phyloP scores from a whole-genome alignment of 2,888 invertebrate genomes.

The Gasteruption jaculator region DNA sequence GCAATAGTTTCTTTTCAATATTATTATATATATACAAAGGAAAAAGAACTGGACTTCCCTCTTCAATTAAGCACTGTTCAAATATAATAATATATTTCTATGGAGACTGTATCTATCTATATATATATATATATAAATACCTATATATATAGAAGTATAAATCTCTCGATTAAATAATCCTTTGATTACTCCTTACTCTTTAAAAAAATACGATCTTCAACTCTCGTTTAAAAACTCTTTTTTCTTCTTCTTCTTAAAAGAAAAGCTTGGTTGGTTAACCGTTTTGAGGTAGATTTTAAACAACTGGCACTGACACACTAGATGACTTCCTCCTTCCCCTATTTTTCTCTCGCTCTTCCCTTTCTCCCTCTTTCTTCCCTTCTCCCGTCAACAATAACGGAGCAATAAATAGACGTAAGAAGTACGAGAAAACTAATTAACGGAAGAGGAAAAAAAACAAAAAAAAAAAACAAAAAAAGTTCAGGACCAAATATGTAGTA shows the following conservation, averaged over 20 bases:
- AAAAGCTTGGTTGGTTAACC: too few species aligned
- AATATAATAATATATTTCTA: slow-evolving; percentile 25
- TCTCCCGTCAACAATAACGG: slow-evolving; percentile 13
- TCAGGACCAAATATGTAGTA: too few species aligned
- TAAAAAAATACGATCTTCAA: too few species aligned
- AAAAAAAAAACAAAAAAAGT: slow-evolving; percentile 28
- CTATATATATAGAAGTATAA: slow-evolving; percentile 23
- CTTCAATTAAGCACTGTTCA: slow-evolving; percentile 21
- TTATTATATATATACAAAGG: not conserved
- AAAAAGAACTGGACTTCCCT: not conserved
- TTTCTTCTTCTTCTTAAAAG: not conserved
- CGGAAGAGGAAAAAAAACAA: slow-evolving; percentile 23
- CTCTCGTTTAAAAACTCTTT: too few species aligned
- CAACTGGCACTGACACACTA: slow-evolving; percentile 35
- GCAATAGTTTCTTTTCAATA: slow-evolving; percentile 14
- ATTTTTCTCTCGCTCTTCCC: slow-evolving; percentile 7
- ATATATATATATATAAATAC: slow-evolving; percentile 22
- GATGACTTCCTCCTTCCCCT: slow-evolving; percentile 21
- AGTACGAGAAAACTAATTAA: not conserved
- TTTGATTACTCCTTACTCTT: too few species aligned
- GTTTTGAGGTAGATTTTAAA: slow-evolving; percentile 29
- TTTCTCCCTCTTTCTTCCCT: slow-evolving; percentile 9
- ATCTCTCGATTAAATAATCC: slow-evolving; percentile 20
- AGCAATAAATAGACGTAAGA: not conserved
- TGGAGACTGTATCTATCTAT: slow-evolving; percentile 10